Percentiles rank a stretch among this genome's conserved stretches.
Conservation (phyloP, 1,140 invertebrate genomes). For the Leptinotarsa defecta region DNA sequence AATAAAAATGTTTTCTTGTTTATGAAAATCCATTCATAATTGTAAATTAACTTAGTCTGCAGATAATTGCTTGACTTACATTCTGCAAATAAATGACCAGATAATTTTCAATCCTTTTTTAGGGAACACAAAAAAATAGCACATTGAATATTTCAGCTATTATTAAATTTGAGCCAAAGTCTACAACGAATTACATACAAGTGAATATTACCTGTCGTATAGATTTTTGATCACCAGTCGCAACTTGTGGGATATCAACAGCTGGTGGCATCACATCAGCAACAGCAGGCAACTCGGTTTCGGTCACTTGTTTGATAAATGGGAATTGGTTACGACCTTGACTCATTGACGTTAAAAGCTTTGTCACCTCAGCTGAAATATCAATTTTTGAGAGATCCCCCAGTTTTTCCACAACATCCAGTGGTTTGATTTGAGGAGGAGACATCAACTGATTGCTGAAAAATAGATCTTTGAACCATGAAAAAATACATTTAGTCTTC, state of each 20-base stretch:
- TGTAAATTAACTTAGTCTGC: too few relatives aligned
- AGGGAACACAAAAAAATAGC: too few relatives aligned
- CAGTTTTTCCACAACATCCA: slow-evolving; percentile 65
- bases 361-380: slow-evolving; percentile 73
- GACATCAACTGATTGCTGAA: slow-evolving; percentile 26
- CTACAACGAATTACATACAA: too few relatives aligned
- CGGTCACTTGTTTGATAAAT: not conserved
- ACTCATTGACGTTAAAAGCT: slow-evolving; percentile 59
- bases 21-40: too few relatives aligned
- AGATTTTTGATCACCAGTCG: slow-evolving; percentile 47
- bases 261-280: not conserved
- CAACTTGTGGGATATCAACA: slow-evolving; percentile 4
- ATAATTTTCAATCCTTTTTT: too few relatives aligned
- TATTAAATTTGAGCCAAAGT: too few relatives aligned
- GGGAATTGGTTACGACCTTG: slow-evolving; percentile 32
- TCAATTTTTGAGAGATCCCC: slow-evolving; percentile 75
- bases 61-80: too few relatives aligned
- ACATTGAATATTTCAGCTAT: too few relatives aligned
- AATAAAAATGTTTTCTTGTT: too few relatives aligned
- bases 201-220: slow-evolving; percentile 23
- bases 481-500: not conserved
- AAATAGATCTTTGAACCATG: not conserved
- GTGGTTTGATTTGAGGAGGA: slow-evolving; percentile 52
- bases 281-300: not conserved
- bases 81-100: too few relatives aligned